A percentile compares a stretch with the other conserved stretches of the same genome.
These are phyloP conservation scores for Dicentrarchus labrax DNA, from an alignment of 2,113 vertebrate species.

Conservation along the genomic window DNA sequence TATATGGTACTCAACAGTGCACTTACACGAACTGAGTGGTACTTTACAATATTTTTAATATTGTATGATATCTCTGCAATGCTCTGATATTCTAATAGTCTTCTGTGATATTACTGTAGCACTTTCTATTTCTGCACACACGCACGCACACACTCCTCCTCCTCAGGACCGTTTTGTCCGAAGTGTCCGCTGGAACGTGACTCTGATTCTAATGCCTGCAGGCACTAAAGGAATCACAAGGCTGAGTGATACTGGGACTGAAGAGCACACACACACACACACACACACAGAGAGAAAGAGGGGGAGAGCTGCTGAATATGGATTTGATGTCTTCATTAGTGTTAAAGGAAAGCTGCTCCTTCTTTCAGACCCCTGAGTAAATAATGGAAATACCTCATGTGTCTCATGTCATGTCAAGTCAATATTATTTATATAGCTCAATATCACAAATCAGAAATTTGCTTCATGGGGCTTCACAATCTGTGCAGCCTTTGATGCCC, in stretches of 20 bases:
- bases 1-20: too few species aligned
- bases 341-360: constrained; percentile 19
- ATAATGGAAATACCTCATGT: constrained; percentile 1
- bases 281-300: neutral
- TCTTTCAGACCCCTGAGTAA: constrained; percentile 8
- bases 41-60: neutral
- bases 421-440: neutral
- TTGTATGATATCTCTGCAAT: neutral
- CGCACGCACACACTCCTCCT: constrained; percentile 8
- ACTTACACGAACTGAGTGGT: neutral
- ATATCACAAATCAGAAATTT: neutral
- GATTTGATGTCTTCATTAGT: constrained; percentile 48
- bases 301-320: constrained; percentile 28
- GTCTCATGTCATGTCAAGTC: neutral
- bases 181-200: constrained; percentile 74
- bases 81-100: neutral
- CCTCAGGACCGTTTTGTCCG: constrained; percentile 56
- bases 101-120: neutral
- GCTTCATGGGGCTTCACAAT: neutral
- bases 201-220: constrained; percentile 59
- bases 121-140: neutral
- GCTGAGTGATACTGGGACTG: constrained; percentile 20
- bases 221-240: constrained; percentile 50
- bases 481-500: neutral
- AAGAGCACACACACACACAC: constrained; percentile 5